Conservation (phyloP, 1,140 invertebrate genomes). For the Macrostomum lignano region DNA sequence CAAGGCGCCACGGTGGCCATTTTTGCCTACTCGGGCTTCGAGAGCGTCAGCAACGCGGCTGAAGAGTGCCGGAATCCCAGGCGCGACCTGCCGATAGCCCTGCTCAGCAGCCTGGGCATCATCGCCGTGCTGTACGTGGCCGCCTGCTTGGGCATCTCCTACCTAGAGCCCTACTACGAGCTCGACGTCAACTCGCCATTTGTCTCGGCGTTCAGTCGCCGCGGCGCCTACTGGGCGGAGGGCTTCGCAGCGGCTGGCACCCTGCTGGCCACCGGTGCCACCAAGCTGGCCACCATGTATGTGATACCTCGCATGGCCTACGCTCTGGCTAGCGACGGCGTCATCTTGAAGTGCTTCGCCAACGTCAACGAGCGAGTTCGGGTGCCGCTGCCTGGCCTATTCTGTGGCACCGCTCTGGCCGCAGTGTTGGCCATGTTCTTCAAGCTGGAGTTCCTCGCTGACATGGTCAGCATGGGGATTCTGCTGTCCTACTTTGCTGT, state of each 20-base stretch:
- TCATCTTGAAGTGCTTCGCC: conserved; percentile 8
- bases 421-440: conserved; percentile 8
- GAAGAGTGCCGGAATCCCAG: conserved; percentile 51
- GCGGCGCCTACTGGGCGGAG: conserved; percentile 5
- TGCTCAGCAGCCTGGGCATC: conserved; percentile 43
- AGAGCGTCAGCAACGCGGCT: conserved; percentile 52
- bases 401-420: conserved; percentile 8
- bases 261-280: conserved; percentile 41
- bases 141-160: conserved; percentile 47
- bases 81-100: conserved; percentile 48
- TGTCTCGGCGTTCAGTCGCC: conserved; percentile 7
- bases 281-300: conserved; percentile 8
- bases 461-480: conserved; percentile 8
- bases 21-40: conserved; percentile 19
- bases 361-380: conserved; percentile 7
- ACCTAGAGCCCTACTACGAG: conserved; percentile 43
- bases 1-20: conserved; percentile 13
- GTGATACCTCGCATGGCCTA: conserved; percentile 7
- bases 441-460: conserved; percentile 7
- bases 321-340: conserved; percentile 9
- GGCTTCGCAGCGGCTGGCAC: conserved; percentile 7
- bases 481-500: conserved; percentile 3
- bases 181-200: conserved; percentile 9
- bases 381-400: conserved; percentile 6
- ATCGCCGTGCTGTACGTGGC: conserved; percentile 47